Evolutionary conservation across 2,797 vertebrate species (phyloP), one percentile per base, ranked within the genome.

Genomic region (Hyperoplus immaculatus): DNA sequence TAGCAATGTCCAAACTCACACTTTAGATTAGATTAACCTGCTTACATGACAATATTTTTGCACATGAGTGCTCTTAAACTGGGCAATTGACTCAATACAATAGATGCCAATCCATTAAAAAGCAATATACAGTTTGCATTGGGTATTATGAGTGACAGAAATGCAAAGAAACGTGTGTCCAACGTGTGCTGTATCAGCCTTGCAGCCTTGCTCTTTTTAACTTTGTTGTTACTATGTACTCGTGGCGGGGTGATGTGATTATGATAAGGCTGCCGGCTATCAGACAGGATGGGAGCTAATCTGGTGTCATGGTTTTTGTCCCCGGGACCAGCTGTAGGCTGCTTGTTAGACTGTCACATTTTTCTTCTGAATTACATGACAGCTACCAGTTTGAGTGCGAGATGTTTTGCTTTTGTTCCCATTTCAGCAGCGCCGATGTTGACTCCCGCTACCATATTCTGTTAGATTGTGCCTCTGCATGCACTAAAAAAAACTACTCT

Each of bases 11-110:
- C 38, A 49, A 47, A 57, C 56, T 82, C 49, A 16, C 64, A 71
- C 72, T 85, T 81, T 66, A 77, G 11, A 76, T 84, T 69, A 55
- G 42, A 80, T 84, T 81, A 88, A 85, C 61, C 69, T 69, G 75
- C 78, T 82, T 86, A 75, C 71, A 76, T 82, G 71, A 74, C 72
- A 86, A 64, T 73, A 43, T 56, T 77, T 79, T 65, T 75, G 46
- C 74, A 43, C 42, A 46, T 13, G 46, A 83, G 78, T 77, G 88
- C 72, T 83, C 64, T 88, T 80, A 54, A 83, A 75, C 69, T 8
- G 43, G 10, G 29, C 45, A 9, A 59, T 71, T 80, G 45, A 79
- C 46, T 86, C 46, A 36, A 29, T 47, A n/a, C 18, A 77, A 21
- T 55, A 29, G 56, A 77, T 39, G 54, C 45, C 77, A 50, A 73